Evolutionary conservation across 2,797 vertebrate genomes (phyloP).

Genomic region (Arremon aurantiirostris): DNA sequence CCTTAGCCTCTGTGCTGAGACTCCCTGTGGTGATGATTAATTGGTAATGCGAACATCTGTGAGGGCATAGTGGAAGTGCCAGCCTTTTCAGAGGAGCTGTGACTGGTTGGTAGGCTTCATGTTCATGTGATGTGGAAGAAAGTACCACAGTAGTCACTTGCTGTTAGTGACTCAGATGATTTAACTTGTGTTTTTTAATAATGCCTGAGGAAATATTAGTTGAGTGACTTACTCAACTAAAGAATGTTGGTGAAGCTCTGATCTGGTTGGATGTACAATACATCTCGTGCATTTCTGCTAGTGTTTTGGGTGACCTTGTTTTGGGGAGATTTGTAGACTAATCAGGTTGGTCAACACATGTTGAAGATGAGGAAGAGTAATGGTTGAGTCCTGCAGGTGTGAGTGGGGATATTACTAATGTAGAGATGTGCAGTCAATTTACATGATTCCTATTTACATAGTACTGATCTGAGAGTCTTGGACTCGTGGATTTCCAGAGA

Average conservation of each 20-base stretch:
- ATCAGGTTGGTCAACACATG: background rate
- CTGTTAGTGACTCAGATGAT: background rate
- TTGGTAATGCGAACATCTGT: conserved; percentile 8
- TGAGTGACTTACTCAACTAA: background rate
- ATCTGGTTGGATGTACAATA: background rate
- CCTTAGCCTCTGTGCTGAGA: background rate
- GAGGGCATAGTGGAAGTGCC: background rate
- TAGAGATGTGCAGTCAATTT: background rate
- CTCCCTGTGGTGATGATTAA: conserved; percentile 20
- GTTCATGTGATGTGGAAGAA: background rate
- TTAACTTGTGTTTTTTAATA: background rate
- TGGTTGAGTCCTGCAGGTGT: background rate
- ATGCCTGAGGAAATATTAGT: background rate
- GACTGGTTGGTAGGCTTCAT: background rate
- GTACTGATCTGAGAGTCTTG: background rate
- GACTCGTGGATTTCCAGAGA: background rate
- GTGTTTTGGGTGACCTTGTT: background rate
- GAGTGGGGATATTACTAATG: background rate
- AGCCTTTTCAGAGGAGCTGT: background rate
- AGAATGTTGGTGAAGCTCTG: background rate
- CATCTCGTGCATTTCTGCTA: background rate
- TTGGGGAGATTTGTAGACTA: background rate
- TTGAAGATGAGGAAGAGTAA: background rate
- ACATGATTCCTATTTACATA: background rate
- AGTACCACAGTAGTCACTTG: background rate